These are phyloP conservation scores for Steatocranus sp. DNA, from an alignment of 2,797 vertebrate genomes.

Conservation along the genomic window DNA sequence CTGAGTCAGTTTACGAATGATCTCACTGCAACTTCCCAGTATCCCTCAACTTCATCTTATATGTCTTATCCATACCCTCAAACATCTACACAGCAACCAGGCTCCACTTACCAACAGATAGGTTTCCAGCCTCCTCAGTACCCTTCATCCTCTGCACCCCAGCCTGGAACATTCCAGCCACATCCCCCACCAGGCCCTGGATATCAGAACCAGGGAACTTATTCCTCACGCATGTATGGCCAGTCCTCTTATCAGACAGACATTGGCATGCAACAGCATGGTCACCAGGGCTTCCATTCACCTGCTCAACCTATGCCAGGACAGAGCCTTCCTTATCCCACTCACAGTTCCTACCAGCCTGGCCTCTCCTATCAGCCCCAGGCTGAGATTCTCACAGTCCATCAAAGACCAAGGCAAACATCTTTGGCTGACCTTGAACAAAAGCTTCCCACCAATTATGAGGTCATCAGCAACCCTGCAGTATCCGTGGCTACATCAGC, in stretches of 20 bases:
- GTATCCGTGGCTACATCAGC: slow-evolving; percentile 82
- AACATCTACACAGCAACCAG: slow-evolving; percentile 74
- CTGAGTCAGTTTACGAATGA: slow-evolving; percentile 83
- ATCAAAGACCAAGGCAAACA: slow-evolving; percentile 92
- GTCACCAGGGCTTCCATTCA: slow-evolving; percentile 83
- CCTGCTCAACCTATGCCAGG: slow-evolving; percentile 79
- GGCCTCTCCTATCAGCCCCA: slow-evolving; percentile 81
- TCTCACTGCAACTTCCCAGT: slow-evolving; percentile 73
- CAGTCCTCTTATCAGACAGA: slow-evolving; percentile 84
- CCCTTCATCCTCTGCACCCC: slow-evolving; percentile 80
- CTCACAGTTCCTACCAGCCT: slow-evolving; percentile 72
- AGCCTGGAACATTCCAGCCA: slow-evolving; percentile 85
- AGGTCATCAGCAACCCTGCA: slow-evolving; percentile 84
- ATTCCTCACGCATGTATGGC: slow-evolving; percentile 78
- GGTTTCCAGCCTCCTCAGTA: slow-evolving; percentile 85
- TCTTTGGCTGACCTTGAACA: slow-evolving; percentile 95
- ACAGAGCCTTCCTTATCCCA: slow-evolving; percentile 81
- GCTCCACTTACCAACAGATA: slow-evolving; percentile 81
- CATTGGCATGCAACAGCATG: slow-evolving; percentile 77
- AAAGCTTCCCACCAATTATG: slow-evolving; percentile 95
- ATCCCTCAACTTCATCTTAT: slow-evolving; percentile 80
- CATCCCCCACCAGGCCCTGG: slow-evolving; percentile 81
- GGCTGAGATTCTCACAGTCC: slow-evolving; percentile 78
- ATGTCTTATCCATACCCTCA: slow-evolving; percentile 84
- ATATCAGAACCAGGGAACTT: slow-evolving; percentile 82